Base-by-base conservation (phyloP, 2,797 vertebrate genomes). In the Pyrocephalus nanus region DNA sequence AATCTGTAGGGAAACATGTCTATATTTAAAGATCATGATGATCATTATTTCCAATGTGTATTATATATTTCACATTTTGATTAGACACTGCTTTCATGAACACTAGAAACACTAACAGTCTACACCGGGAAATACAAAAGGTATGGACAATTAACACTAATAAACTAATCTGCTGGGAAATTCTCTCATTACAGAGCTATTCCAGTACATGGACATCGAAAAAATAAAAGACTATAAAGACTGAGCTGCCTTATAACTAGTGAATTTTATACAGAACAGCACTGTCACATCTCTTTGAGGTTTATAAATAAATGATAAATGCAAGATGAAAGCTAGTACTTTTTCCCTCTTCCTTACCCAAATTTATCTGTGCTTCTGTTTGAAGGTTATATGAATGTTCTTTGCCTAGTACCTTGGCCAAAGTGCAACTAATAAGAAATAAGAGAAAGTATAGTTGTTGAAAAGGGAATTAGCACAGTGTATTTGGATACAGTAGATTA, bases 271-370 rank as follows among this genome's bases (percentile, higher is more conserved):
- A 43, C 69, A 90, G 54, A 43, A 66, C 48, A 88, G 43, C 15
- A 66, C 47, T 81, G 54, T 67, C 25, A 5, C 40, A 38, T 77
- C 27, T 73, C 32, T 75, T 80, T 14, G 6, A 58, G 32, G 21
- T 75, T 83, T 94, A 69, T 86, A 77, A 89, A 88, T 92, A 88
- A 92, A 54, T 86, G 15, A 84, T 70, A 77, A 88, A 57, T 34
- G 51, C 38, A 88, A 94, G 62, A 17, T 48, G 18, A 88, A 90
- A 81, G 43, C 23, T 86, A 14, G 16, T 75, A 3, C n/a, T 84
- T 91, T 84, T 67, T 79, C 45, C 12, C 16, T 75, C 21, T 91
- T 86, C 47, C 32, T 72, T 72, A 65, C 43, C 45, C 65, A 75
- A 27, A 80, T 93, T 77, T 86, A 53, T 86, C 21, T 80, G 3